Evolutionary conservation across 1,140 invertebrate genomes (phyloP).

Genomic region (Papilio glaucus): DNA sequence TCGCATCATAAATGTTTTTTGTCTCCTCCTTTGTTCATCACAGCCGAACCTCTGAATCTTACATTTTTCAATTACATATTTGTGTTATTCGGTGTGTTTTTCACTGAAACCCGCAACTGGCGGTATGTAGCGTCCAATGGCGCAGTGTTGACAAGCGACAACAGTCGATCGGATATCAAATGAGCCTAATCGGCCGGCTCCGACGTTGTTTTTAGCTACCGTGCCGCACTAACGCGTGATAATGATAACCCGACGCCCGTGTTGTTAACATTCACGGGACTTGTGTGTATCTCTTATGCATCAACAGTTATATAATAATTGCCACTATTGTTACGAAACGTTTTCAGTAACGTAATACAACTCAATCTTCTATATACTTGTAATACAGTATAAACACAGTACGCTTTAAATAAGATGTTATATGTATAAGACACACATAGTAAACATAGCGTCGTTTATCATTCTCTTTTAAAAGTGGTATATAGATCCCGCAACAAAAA

Average conservation of each 20-base stretch:
- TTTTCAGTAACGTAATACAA: neutral
- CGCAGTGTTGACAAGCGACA: neutral
- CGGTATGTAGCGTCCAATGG: neutral
- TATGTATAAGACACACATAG: no score
- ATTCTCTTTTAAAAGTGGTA: no score
- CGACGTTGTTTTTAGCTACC: slow-evolving; percentile 14
- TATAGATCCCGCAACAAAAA: no score
- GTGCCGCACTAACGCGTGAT: slow-evolving; percentile 1
- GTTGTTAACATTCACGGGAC: neutral
- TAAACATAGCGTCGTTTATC: no score
- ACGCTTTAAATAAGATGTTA: no score
- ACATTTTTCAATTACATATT: neutral
- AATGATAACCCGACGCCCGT: slow-evolving; percentile 30
- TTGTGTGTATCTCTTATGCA: no score
- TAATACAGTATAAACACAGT: no score
- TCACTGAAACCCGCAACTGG: neutral
- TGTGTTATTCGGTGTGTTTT: neutral
- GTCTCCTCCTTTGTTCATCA: no score
- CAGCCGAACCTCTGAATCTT: no score
- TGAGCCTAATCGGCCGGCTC: neutral
- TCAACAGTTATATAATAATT: neutral
- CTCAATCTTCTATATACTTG: no score
- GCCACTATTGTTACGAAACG: neutral
- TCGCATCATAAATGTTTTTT: no score
- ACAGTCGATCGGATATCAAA: slow-evolving; percentile 21